Evolutionary conservation across 2,113 vertebrate species (phyloP), one percentile per base, ranked within the genome.

Genomic region (Toxotes chatareus): DNA sequence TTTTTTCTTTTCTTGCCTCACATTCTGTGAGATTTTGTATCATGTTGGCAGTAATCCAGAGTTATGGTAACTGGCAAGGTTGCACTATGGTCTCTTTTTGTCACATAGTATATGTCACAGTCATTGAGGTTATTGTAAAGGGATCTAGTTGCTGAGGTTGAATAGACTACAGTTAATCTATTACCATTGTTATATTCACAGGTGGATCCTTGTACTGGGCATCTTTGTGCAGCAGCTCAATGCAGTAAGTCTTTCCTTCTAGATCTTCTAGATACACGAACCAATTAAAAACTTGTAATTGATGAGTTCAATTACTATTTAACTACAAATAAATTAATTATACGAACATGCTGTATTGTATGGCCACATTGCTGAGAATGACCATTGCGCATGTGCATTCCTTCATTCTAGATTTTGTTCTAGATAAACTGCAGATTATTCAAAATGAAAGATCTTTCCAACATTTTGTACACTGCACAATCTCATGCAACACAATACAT

Each of bases 221-320:
- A 14, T 89, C 56, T 42, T 66, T 80, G 74, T 88, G 64, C 83
- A 88, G 36, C 83, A 73, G 47, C 77, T 91, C 61, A 73, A 32
- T 46, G 85, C 91, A 81, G 92, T 92, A 88, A 93, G 90, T 70
- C 11, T 31, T 46, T 67, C 0, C 4, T 40, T 27, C 36, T 70
- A 5, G 1, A 42, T 56, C 34, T 70, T 16, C 57, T 60, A 32
- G 7, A 60, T 34, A 60, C 14, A 32, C 57, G 14, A 36, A 77
- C 53, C n/a, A 56, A 56, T 5, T 12, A 27, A 27, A 56, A 59
- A 19, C 2, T 51, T 31, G n/a, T 13, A 21, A 31, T 47, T 5
- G 16, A 68, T 40, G 0, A 19, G 67, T 19, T 60, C 1, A 27
- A 38, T 59, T 27, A 27, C 27, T 27, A 27, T 27, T 27, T 27